Evolutionary conservation across 2,797 vertebrate species (phyloP).

Genomic region (Petrocephalus schoutedeni): DNA sequence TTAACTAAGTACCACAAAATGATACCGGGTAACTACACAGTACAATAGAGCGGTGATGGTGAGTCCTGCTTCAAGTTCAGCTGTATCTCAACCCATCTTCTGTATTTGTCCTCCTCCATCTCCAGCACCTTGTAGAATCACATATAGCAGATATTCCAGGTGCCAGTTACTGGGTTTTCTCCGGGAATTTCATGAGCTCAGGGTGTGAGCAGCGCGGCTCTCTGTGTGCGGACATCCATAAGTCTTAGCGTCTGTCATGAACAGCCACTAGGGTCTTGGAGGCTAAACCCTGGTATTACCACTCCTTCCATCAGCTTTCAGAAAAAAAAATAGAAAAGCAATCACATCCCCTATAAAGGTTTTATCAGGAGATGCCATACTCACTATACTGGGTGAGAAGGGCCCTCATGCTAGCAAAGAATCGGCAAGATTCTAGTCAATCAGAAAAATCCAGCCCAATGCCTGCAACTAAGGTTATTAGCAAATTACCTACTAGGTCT

Average conservation of each 20-base stretch:
- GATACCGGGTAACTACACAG: background rate
- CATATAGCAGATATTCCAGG: background rate
- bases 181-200: background rate
- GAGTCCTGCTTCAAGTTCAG: background rate
- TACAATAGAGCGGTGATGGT: background rate
- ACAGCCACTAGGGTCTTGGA: background rate
- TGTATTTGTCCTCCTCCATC: background rate
- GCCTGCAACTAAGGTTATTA: background rate
- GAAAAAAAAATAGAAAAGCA: background rate
- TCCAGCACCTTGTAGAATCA: background rate
- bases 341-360: background rate
- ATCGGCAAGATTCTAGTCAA: background rate
- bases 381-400: background rate
- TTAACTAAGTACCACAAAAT: background rate
- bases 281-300: background rate
- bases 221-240: background rate
- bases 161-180: background rate
- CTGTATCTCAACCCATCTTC: background rate
- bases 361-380: background rate
- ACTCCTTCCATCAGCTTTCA: background rate
- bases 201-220: background rate
- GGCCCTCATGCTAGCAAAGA: background rate
- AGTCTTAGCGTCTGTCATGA: conserved; percentile 7
- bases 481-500: background rate
- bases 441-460: background rate